Evolutionary conservation across 2,888 invertebrate genomes (phyloP).

Genomic region (Chironomus tentans): DNA sequence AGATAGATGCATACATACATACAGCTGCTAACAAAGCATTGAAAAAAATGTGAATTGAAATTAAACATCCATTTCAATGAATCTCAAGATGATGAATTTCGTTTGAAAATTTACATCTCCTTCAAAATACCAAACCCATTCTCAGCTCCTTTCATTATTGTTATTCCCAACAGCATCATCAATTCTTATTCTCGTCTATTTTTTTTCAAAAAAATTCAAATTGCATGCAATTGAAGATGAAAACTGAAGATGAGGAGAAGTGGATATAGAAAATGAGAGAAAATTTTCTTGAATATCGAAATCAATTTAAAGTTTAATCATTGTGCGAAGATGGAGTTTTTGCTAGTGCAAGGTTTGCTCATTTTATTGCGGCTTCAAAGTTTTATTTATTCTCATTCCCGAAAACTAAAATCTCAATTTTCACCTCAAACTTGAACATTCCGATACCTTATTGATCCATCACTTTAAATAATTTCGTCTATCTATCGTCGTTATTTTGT

Average conservation of each 20-base stretch:
- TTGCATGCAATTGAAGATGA: not conserved
- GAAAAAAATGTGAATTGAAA: not conserved
- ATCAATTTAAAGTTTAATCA: constrained; percentile 10
- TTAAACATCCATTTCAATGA: not conserved
- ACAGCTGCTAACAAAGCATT: no score
- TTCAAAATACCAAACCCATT: not conserved
- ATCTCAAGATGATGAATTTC: constrained; percentile 1
- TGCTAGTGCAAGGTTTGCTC: not conserved
- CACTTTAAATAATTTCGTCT: not conserved
- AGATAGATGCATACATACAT: no score
- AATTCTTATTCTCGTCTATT: not conserved
- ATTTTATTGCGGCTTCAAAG: not conserved
- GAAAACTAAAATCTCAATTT: not conserved
- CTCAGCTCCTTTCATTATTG: no score
- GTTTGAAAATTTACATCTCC: not conserved
- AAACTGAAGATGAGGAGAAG: no score
- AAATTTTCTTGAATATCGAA: not conserved
- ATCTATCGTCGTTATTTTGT: not conserved
- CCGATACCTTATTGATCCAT: not conserved
- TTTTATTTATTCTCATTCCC: not conserved
- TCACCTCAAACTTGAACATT: not conserved
- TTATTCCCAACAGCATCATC: not conserved
- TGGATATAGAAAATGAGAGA: no score
- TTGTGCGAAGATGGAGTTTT: not conserved
- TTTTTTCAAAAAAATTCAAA: not conserved